Base-by-base conservation (phyloP, 2,888 invertebrate species). In the Pollenia angustigena region DNA sequence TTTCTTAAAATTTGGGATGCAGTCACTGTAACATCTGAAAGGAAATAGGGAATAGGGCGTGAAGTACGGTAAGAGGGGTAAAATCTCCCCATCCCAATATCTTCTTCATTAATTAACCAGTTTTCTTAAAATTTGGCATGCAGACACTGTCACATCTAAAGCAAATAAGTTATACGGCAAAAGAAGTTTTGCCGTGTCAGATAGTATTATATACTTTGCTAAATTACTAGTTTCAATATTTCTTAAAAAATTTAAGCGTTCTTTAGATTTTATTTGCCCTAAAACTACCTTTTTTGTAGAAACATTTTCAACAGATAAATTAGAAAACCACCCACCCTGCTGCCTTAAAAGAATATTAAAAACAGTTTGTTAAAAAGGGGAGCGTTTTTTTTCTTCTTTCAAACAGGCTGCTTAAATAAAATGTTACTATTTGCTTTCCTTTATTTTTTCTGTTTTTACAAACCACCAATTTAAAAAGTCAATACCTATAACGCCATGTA, bases 401-500 rank as follows among this genome's bases (percentile, higher is more conserved):
- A 48, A 7, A 56, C 12, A 68, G 14, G n/a, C 14, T 78, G 11
- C 16, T 18, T 23, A 23, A 12, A 6, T 64, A 23, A 14, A 44
- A 44, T 18, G 10, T 64, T 54, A 32, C 7, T 52, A 12, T 11
- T 54, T 54, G 7, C n/a, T 54, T 46, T 46, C n/a, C 4, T 4
- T 79, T 23, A 46, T 12, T 56, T 48, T 40, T 50, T 11, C 11
- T 23, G n/a, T 46, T 12, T 18, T 23, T 52, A 58, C 42, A 72
- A 81, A 74, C 48, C 64, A 66, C 14, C 18, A 81, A 54, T 54
- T 32, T 12, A 40, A 81, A 68, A 69, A 16, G 32, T 32, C 32
- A 32, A 32, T 32, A 32, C 32, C 2, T 7, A 12, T 60, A 42
- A 44, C 44, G 32, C 32, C 44, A 71, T 11, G 56, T 4, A 66